A percentile compares a stretch with the other conserved stretches of the same genome.
phyloP scores from a whole-genome alignment of 2,888 invertebrate genomes.

The Leptarthrus brevirostris region DNA sequence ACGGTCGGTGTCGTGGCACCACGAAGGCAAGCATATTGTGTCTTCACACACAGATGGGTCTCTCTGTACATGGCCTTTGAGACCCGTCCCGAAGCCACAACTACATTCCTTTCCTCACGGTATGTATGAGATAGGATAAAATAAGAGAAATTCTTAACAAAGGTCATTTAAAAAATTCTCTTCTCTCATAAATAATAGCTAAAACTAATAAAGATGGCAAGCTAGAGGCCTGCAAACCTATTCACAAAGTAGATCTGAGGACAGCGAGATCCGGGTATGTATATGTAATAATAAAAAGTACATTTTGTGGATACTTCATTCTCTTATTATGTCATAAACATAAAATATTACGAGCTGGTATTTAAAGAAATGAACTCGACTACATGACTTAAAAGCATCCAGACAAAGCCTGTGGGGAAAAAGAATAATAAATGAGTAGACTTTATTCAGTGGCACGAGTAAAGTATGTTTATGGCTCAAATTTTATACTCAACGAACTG shows the following conservation, averaged over 20 bases:
- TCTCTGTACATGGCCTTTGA: slow-evolving; percentile 91
- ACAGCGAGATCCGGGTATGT: slow-evolving; percentile 84
- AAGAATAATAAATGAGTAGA: neutral
- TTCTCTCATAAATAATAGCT: slow-evolving; percentile 69
- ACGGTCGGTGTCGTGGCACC: slow-evolving; percentile 94
- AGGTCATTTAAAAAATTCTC: neutral
- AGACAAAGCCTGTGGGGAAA: neutral
- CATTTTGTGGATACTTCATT: neutral
- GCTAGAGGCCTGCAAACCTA: slow-evolving; percentile 92
- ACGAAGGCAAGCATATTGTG: slow-evolving; percentile 98
- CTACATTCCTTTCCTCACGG: slow-evolving; percentile 92
- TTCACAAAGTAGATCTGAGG: slow-evolving; percentile 96
- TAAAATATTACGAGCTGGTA: slow-evolving; percentile 15
- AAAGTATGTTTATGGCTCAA: neutral
- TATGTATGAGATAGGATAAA: slow-evolving; percentile 62
- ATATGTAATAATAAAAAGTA: slow-evolving; percentile 16
- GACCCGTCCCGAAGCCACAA: slow-evolving; percentile 80
- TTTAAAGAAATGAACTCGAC: slow-evolving; percentile 1
- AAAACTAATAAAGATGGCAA: slow-evolving; percentile 93
- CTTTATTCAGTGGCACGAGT: neutral
- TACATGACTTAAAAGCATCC: neutral
- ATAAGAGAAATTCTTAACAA: slow-evolving; percentile 4
- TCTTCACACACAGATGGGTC: slow-evolving; percentile 96
- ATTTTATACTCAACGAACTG: neutral
- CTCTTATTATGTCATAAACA: slow-evolving; percentile 15